phyloP scores from a whole-genome alignment of 2,113 vertebrate species.

The Heloderma charlesbogerti region DNA sequence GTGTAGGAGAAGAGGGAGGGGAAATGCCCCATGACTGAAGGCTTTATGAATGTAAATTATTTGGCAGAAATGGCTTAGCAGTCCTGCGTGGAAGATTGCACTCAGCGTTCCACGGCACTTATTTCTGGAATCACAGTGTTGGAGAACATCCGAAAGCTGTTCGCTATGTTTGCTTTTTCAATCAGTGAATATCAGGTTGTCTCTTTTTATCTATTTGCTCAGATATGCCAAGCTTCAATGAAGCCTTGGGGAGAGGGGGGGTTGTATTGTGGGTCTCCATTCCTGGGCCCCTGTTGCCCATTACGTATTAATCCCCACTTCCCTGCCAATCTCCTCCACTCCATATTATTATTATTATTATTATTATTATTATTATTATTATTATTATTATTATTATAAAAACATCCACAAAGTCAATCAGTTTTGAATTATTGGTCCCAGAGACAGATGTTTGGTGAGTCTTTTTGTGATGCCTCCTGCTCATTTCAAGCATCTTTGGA shows the following conservation, averaged over 20 bases:
- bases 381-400: background rate
- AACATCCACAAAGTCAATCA: conserved; percentile 61
- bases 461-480: conserved; percentile 44
- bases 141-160: conserved; percentile 61
- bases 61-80: conserved; percentile 65
- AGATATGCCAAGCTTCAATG: conserved; percentile 59
- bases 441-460: conserved; percentile 64
- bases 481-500: conserved; percentile 68
- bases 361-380: conserved; percentile 9
- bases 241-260: conserved; percentile 53
- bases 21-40: conserved; percentile 53
- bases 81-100: conserved; percentile 69
- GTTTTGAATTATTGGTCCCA: conserved; percentile 64
- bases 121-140: conserved; percentile 60
- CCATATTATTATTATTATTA: conserved; percentile 14
- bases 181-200: conserved; percentile 64
- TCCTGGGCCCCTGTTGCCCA: background rate
- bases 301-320: conserved; percentile 52
- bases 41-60: conserved; percentile 72
- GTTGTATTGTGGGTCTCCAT: conserved; percentile 36
- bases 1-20: background rate
- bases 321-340: background rate
- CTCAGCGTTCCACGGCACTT: conserved; percentile 63
- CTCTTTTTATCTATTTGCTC: conserved; percentile 20
- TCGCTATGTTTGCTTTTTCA: conserved; percentile 68